Evolutionary conservation across 2,888 invertebrate genomes (phyloP).

Genomic region (Scaeva pyrastri): DNA sequence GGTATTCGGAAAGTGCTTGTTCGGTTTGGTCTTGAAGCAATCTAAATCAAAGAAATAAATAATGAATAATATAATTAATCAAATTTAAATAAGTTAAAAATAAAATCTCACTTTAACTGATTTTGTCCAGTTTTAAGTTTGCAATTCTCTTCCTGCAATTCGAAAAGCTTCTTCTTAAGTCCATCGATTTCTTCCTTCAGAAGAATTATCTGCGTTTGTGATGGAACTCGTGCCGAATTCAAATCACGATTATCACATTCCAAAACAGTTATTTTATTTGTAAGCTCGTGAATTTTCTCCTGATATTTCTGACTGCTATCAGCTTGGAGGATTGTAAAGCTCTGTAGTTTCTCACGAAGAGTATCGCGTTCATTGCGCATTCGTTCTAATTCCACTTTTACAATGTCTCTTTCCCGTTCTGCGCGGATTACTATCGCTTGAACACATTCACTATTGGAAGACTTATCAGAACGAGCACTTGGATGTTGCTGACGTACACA

Average conservation of each 20-base stretch:
- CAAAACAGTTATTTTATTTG: constrained; percentile 84
- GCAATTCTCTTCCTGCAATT: constrained; percentile 85
- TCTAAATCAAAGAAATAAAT: constrained; percentile 83
- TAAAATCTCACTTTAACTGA: constrained; percentile 86
- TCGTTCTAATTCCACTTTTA: constrained; percentile 85
- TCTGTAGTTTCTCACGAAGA: constrained; percentile 86
- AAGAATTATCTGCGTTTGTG: constrained; percentile 85
- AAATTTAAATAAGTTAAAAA: not conserved
- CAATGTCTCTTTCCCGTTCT: constrained; percentile 85
- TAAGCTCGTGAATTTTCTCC: constrained; percentile 84
- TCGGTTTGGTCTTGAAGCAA: constrained; percentile 91
- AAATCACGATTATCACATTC: constrained; percentile 86
- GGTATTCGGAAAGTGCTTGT: constrained; percentile 88
- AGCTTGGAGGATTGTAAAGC: constrained; percentile 84
- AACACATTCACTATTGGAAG: constrained; percentile 80
- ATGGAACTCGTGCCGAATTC: constrained; percentile 84
- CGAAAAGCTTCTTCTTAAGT: constrained; percentile 84
- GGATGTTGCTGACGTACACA: constrained; percentile 58
- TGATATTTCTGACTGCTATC: constrained; percentile 85
- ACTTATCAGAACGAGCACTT: constrained; percentile 69
- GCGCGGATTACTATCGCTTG: constrained; percentile 81
- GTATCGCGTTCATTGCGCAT: constrained; percentile 87
- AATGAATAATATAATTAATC: constrained; percentile 79
- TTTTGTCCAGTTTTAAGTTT: constrained; percentile 85
- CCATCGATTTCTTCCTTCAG: constrained; percentile 86